Evolutionary conservation across 2,797 vertebrate species (phyloP), one percentile per base, ranked within the genome.

Genomic region (Crocidura indochinensis): DNA sequence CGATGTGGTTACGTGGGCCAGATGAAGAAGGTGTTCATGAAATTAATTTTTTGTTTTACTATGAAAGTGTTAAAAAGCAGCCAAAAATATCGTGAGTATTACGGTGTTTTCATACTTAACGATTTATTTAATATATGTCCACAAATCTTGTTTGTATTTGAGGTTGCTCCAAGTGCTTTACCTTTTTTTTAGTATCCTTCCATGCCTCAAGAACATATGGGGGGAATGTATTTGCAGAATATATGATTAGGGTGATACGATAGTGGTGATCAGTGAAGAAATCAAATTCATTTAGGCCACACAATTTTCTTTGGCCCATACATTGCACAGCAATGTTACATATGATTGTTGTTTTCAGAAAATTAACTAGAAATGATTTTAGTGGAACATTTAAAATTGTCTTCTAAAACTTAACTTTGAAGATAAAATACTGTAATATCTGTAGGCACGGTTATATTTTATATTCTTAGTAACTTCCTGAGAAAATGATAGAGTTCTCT

Each of bases 21-120:
- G 99, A 99, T 96, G 98, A 98, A 95, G 99, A 99, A 97, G 99
- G 99, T 26, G 99, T 99, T 88, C 99, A 99, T 93, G 99, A 99
- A 98, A 99, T 99, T 97, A 99, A 99, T 96, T 99, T 99, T 96
- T 98, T 99, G 53, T 99, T 99, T 98, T 99, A 99, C 96, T 99
- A 99, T 0, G 98, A 99, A 97, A 98, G 98, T 97, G 95, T 98
- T 96, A 98, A 98, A 97, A 99, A 98, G 95, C 98, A 98, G 60
- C 98, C 98, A 91, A 98, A 98, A 97, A 98, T 99, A 97, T 98
- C 98, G 99, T 99, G 98, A 94, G 97, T 96, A 76, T 93, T 78
- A 44, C 31, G 44, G 85, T 87, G 10, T n/a, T 81, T 60, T 79
- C 62, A 71, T 56, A 60, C 67, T 68, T 89, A 82, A 91, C 15